phyloP scores from a whole-genome alignment of 1,140 invertebrate species.

The Bemisia tabaci region DNA sequence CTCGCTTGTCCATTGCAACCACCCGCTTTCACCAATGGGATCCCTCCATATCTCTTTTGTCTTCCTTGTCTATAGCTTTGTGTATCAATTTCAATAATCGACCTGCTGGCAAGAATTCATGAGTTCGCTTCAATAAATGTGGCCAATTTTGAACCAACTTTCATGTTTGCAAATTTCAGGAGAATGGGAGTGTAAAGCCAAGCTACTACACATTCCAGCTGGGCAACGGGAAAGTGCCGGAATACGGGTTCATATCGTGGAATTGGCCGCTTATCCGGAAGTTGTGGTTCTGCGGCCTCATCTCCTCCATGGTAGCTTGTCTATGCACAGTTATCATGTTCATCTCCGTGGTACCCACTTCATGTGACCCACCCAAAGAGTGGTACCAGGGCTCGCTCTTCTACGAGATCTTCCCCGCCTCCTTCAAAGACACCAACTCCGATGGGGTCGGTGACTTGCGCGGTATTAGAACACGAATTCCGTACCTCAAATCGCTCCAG shows the following conservation, averaged over 20 bases:
- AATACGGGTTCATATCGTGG: constrained; percentile 58
- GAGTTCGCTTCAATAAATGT: too few relatives aligned
- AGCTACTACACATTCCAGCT: constrained; percentile 37
- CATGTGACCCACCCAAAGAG: constrained; percentile 46
- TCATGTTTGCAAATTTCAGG: too few relatives aligned
- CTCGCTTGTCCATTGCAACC: too few relatives aligned
- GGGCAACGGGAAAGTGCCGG: constrained; percentile 39
- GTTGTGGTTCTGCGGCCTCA: constrained; percentile 50
- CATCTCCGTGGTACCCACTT: constrained; percentile 50
- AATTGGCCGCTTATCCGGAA: constrained; percentile 64
- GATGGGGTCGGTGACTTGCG: constrained; percentile 59
- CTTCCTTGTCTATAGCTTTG: too few relatives aligned
- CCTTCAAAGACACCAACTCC: constrained; percentile 57
- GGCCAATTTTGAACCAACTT: too few relatives aligned
- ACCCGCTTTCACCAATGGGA: too few relatives aligned
- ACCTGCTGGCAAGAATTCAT: too few relatives aligned
- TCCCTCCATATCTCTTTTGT: too few relatives aligned
- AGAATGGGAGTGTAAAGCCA: constrained; percentile 36
- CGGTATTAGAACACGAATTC: constrained; percentile 46
- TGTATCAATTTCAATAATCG: too few relatives aligned
- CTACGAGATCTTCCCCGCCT: constrained; percentile 70
- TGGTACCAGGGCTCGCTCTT: constrained; percentile 72
- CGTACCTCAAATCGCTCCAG: constrained; percentile 34
- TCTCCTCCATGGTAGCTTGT: constrained; percentile 51
- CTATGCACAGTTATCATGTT: constrained; percentile 51